These are phyloP conservation scores for Apodemus sylvaticus DNA, from an alignment of 2,113 vertebrate genomes.

Conservation along the genomic window DNA sequence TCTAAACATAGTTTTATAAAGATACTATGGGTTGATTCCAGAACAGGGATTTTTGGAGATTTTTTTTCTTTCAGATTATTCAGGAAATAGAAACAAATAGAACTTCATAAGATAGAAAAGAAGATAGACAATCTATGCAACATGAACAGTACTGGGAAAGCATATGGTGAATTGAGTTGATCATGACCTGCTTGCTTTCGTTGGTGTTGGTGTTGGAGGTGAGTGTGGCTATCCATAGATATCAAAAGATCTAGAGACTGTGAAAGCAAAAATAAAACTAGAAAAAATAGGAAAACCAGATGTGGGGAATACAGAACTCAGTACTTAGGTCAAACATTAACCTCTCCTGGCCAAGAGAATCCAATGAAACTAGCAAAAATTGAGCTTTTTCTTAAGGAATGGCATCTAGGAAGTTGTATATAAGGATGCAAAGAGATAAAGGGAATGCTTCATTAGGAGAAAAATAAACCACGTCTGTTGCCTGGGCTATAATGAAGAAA, in stretches of 20 bases:
- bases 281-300: neutral
- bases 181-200: neutral
- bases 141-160: neutral
- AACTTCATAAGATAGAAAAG: conserved; percentile 7
- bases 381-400: neutral
- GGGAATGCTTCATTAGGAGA: accelerated
- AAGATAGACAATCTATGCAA: neutral
- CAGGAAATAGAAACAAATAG: neutral
- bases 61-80: neutral
- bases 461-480: neutral
- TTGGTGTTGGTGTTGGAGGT: neutral
- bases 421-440: neutral
- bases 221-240: neutral
- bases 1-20: neutral
- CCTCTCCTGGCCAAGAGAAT: neutral
- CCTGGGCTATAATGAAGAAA: neutral
- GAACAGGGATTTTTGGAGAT: neutral
- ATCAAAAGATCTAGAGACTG: neutral
- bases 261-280: neutral
- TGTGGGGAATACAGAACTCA: neutral
- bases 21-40: neutral
- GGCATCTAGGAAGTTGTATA: neutral
- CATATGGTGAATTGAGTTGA: neutral
- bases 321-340: neutral
- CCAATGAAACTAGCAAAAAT: neutral